These are phyloP conservation scores for Campoplex capitator DNA, from an alignment of 2,888 invertebrate species.

Conservation along the genomic window DNA sequence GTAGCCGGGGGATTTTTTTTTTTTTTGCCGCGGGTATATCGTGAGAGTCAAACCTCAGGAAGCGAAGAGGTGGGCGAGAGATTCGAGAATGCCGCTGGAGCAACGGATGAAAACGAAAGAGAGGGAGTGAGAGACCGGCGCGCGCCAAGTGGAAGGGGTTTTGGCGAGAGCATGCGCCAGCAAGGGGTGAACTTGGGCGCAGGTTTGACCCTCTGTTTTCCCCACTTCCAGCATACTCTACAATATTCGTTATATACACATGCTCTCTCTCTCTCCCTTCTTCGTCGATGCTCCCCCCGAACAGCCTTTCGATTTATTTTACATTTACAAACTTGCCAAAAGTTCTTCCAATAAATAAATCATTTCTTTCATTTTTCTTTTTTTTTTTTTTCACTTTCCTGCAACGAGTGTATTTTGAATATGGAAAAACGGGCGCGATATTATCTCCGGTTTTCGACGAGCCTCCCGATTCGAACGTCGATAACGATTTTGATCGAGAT, in stretches of 20 bases:
- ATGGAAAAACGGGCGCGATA: neutral
- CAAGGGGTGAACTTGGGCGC: constrained; percentile 80
- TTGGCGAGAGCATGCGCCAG: constrained; percentile 81
- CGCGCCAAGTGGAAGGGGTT: constrained; percentile 73
- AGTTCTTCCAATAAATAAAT: neutral
- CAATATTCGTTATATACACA: constrained; percentile 62
- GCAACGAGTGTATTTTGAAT: neutral
- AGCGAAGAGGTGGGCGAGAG: constrained; percentile 37
- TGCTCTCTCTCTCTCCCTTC: constrained; percentile 62
- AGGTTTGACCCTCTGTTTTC: constrained; percentile 79
- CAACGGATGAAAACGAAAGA: constrained; percentile 25
- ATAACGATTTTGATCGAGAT: neutral
- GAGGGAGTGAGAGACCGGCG: constrained; percentile 60
- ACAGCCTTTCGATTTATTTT: constrained; percentile 47
- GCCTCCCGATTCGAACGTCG: neutral
- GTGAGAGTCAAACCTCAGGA: constrained; percentile 64
- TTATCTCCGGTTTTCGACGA: neutral
- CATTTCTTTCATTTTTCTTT: neutral
- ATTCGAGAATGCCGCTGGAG: constrained; percentile 43
- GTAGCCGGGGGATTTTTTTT: constrained; percentile 50
- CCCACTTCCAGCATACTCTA: constrained; percentile 71
- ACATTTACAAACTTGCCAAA: constrained; percentile 5
- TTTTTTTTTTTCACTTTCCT: constrained; percentile 5
- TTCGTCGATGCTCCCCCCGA: constrained; percentile 42
- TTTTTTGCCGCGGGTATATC: constrained; percentile 55